phyloP scores from a whole-genome alignment of 2,888 invertebrate genomes.

The Polydrusus tereticollis region DNA sequence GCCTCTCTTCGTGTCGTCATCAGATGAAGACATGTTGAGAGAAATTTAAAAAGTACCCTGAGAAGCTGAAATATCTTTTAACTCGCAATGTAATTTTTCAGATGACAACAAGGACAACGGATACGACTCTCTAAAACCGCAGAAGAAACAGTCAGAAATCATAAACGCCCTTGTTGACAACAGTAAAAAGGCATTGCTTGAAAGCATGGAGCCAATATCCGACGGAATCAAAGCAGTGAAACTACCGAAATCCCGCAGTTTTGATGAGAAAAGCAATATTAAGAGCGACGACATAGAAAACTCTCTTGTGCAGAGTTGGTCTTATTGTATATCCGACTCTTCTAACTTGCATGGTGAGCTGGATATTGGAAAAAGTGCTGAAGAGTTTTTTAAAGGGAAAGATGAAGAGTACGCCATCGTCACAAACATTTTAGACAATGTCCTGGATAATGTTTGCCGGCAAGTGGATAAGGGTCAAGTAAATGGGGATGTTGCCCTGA shows the following conservation, averaged over 20 bases:
- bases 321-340: constrained; percentile 68
- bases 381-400: constrained; percentile 75
- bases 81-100: constrained; percentile 6
- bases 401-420: constrained; percentile 66
- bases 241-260: constrained; percentile 64
- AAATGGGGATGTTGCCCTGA: constrained; percentile 16
- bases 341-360: constrained; percentile 66
- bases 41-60: no score
- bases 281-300: constrained; percentile 65
- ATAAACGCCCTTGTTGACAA: constrained; percentile 43
- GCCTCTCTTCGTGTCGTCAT: no score
- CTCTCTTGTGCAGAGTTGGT: constrained; percentile 72
- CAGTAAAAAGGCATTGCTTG: constrained; percentile 56
- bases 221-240: constrained; percentile 61
- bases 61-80: no score
- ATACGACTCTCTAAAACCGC: constrained; percentile 60
- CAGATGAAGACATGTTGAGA: no score
- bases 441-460: constrained; percentile 70
- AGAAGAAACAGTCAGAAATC: constrained; percentile 54
- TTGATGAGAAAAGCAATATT: constrained; percentile 64
- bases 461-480: constrained; percentile 53
- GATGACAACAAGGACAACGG: constrained; percentile 60
- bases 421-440: constrained; percentile 72
- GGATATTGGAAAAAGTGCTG: constrained; percentile 75
- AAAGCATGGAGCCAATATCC: constrained; percentile 64